phyloP scores from a whole-genome alignment of 2,888 invertebrate genomes.

The Margaritifera margaritifera region DNA sequence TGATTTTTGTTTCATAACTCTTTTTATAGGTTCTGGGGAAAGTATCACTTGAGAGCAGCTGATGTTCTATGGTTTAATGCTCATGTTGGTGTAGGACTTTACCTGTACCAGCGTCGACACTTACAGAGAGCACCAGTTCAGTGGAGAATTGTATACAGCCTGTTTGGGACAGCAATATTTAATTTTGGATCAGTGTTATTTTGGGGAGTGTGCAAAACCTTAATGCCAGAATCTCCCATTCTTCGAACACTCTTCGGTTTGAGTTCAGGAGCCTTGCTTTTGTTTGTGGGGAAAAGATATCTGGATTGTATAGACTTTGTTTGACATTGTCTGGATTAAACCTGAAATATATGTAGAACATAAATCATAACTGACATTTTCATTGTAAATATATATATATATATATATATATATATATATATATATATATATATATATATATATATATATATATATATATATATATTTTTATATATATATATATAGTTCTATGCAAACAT shows the following conservation, averaged over 20 bases:
- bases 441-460: too few relatives aligned
- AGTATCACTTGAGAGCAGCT: constrained; percentile 66
- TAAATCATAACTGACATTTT: too few relatives aligned
- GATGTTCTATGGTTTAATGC: constrained; percentile 87
- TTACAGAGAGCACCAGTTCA: constrained; percentile 79
- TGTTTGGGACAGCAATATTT: constrained; percentile 79
- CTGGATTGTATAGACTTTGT: constrained; percentile 25
- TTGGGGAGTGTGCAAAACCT: constrained; percentile 89
- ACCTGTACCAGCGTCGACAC: constrained; percentile 87
- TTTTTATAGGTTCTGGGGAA: constrained; percentile 69
- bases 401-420: too few relatives aligned
- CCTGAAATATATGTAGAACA: too few relatives aligned
- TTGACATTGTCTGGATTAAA: too few relatives aligned
- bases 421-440: too few relatives aligned
- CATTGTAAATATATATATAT: too few relatives aligned
- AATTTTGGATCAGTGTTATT: constrained; percentile 91
- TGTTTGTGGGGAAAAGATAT: constrained; percentile 53
- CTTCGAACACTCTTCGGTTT: constrained; percentile 82
- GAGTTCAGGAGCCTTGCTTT: constrained; percentile 44
- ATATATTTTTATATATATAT: too few relatives aligned
- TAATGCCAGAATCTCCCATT: constrained; percentile 82
- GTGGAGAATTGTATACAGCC: constrained; percentile 79
- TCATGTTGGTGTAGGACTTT: constrained; percentile 86
- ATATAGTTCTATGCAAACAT: too few relatives aligned
- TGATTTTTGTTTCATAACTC: constrained; percentile 15